A percentile compares a stretch with the other conserved stretches of the same genome.
Conservation (phyloP, 2,888 invertebrate species). For the Hoplodrina blanda region DNA sequence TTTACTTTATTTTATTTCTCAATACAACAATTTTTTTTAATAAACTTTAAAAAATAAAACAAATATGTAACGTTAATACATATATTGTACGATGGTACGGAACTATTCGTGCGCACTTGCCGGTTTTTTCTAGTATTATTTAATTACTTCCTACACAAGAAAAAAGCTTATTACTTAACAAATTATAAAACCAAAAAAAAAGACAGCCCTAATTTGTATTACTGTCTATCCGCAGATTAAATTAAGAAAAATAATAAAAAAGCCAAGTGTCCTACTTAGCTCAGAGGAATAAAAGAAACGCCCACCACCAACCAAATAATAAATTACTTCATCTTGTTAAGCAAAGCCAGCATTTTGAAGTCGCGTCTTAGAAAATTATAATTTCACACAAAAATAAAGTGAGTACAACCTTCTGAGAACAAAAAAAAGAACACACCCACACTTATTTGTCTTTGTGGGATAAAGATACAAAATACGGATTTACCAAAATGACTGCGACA, state of each 20-base stretch:
- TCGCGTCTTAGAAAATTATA: constrained; percentile 36
- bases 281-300: constrained; percentile 12
- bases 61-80: too few relatives aligned
- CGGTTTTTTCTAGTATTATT: too few relatives aligned
- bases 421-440: constrained; percentile 28
- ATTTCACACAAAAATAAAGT: constrained; percentile 39
- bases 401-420: constrained; percentile 15
- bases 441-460: constrained; percentile 57
- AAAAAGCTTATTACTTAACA: neutral
- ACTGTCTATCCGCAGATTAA: constrained; percentile 17
- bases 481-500: constrained; percentile 64
- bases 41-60: too few relatives aligned
- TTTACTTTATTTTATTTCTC: too few relatives aligned
- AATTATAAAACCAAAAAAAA: neutral
- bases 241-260: constrained; percentile 31
- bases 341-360: constrained; percentile 25
- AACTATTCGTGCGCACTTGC: too few relatives aligned
- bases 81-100: too few relatives aligned
- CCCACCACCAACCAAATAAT: constrained; percentile 22
- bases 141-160: too few relatives aligned
- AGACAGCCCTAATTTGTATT: constrained; percentile 1
- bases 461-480: constrained; percentile 66
- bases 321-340: constrained; percentile 46
- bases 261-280: constrained; percentile 18
- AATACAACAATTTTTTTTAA: too few relatives aligned